These are phyloP conservation scores for Junco hyemalis DNA, from an alignment of 2,113 vertebrate species.

Conservation along the genomic window DNA sequence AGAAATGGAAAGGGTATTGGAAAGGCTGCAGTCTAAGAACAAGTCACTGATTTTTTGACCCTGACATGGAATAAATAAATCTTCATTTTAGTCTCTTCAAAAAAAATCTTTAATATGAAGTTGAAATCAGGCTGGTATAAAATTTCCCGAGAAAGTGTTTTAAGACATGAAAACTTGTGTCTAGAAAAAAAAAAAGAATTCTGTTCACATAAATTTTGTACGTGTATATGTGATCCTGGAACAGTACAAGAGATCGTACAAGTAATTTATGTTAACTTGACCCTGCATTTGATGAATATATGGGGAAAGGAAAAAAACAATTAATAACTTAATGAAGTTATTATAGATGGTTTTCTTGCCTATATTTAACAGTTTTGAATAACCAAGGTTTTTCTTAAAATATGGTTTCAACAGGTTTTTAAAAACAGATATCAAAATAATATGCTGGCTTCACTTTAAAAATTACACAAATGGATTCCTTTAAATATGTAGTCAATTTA, in stretches of 20 bases:
- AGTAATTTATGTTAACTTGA: background rate
- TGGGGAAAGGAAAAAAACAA: background rate
- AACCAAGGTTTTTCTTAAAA: background rate
- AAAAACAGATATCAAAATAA: background rate
- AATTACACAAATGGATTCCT: background rate
- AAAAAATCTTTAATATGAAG: background rate
- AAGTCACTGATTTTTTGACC: background rate
- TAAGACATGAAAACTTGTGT: background rate
- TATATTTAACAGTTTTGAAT: background rate
- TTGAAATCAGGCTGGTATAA: background rate
- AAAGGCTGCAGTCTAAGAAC: background rate
- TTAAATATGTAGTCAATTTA: background rate
- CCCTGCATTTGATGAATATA: background rate
- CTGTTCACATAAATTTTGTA: background rate
- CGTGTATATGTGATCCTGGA: background rate
- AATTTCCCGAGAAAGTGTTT: background rate
- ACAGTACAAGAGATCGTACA: background rate
- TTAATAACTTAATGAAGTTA: background rate
- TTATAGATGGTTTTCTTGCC: background rate
- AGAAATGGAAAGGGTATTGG: background rate
- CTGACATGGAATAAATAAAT: background rate
- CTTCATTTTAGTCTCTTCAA: background rate
- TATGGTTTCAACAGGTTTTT: background rate
- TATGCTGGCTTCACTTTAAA: background rate
- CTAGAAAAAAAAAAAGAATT: background rate